Evolutionary conservation across 92 coral and sea anemone species (phyloP), one percentile per base, ranked within the genome.

Genomic region (Zoanthus solanderi): DNA sequence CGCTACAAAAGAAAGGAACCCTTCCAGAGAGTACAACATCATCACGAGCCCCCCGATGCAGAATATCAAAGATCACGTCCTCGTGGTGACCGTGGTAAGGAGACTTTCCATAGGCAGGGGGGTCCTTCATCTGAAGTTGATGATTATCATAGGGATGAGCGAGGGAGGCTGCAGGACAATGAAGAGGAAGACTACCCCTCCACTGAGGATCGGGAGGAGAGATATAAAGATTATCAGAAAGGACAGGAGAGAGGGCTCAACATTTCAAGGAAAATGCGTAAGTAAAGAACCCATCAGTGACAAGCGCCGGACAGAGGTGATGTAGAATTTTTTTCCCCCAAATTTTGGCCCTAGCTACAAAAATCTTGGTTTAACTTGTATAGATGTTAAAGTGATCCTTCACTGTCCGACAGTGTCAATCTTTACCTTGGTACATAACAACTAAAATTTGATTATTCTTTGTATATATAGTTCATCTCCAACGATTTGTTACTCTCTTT

Each of bases 121-220:
- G 90, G 60, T 74, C 48, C 72, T 31, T 87, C 84, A 7, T 78
- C 87, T 16, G 83, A 87, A 34, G 87, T 88, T 52, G 76, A 88
- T 65, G 89, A 87, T 60, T 71, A 79, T 17, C 75, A 72, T 42
- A 94, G 84, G 66, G 93, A 88, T 14, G 94, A 96, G 88, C 87
- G 87, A 60, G 78, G 78, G 37, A 94, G 92, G 29, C 75, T 89
- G 72, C 88, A 83, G 66, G 95, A 91, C 66, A 91, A 80, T 50
- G 92, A 94, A 77, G 90, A 78, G 7, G 94, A 91, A 10, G 96
- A 85, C 3, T 89, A 86, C 37, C 69, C 89, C 16, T 84, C 93
- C 23, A 78, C 58, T 56, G 90, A 91, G 13, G 94, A 88, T 52
- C 92, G 86, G 89, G 92, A 92, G 69, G 93, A 87, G 48, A 88